These are phyloP conservation scores for Schlechtendalia chinensis DNA, from an alignment of 1,140 invertebrate species.

Conservation along the genomic window DNA sequence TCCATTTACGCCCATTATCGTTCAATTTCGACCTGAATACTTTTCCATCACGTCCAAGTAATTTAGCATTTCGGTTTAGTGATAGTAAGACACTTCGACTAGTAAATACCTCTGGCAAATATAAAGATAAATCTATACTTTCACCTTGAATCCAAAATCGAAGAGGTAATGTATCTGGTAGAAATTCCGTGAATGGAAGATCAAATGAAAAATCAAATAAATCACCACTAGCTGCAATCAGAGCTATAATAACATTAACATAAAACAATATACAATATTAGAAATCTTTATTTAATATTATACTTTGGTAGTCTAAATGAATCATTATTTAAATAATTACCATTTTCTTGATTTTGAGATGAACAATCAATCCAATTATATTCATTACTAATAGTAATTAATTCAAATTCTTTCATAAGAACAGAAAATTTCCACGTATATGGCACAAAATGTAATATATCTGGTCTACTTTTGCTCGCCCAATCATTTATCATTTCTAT, in stretches of 20 bases:
- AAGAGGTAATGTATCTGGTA: constrained; percentile 81
- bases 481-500: constrained; percentile 92
- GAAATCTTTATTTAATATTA: constrained; percentile 47
- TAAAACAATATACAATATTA: constrained; percentile 51
- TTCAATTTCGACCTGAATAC: constrained; percentile 55
- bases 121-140: constrained; percentile 83
- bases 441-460: constrained; percentile 92
- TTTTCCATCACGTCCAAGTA: constrained; percentile 73
- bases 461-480: constrained; percentile 84
- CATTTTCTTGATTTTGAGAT: constrained; percentile 89
- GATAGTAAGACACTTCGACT: constrained; percentile 77
- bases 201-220: constrained; percentile 89
- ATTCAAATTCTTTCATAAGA: constrained; percentile 91
- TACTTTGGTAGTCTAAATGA: not conserved
- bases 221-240: constrained; percentile 90
- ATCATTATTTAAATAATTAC: constrained; percentile 56
- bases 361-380: constrained; percentile 99
- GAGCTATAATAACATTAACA: constrained; percentile 60
- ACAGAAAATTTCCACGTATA: constrained; percentile 95
- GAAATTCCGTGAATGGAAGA: constrained; percentile 87
- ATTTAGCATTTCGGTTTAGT: constrained; percentile 85
- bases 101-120: constrained; percentile 87
- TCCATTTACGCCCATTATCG: constrained; percentile 72
- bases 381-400: constrained; percentile 91
- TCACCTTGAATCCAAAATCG: constrained; percentile 94